Evolutionary conservation across 2,113 vertebrate genomes (phyloP), one percentile per base, ranked within the genome.

Genomic region (Odontophorus gujanensis): DNA sequence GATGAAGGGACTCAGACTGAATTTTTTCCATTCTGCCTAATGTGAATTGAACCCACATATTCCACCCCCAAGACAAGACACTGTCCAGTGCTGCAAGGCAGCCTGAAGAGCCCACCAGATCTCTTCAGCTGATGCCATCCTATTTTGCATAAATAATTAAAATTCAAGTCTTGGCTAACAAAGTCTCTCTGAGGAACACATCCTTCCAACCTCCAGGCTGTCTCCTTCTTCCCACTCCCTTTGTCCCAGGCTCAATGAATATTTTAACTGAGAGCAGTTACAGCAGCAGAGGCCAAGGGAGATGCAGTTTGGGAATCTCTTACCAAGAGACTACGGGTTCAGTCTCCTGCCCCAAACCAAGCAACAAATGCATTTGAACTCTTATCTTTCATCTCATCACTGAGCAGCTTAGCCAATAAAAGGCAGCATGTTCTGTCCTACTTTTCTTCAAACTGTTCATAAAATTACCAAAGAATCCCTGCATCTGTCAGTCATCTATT

Each of bases 61-160:
- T 82, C n/a, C 18, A 69, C 28, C 30, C 82, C 63, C 75, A 72
- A 73, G 81, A 85, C 42, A 89, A 73, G 6, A n/a, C 30, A 62
- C 15, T 48, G 84, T 48, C 40, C 20, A 40, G 67, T 85, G 32
- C 62, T 82, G 73, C n/a, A 76, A 87, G 13, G 32, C 38, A 59
- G 30, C 2, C 0, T 11, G 34, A 0, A 87, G 79, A 47, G 59
- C 69, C 26, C 45, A 91, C 45, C 71, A 66, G 28, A 58, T 63
- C 75, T 74, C 40, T 34, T 63, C 63, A 74, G 47, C 9, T 0
- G 0, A 43, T n/a, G 42, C 14, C 36, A 45, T 80, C 69, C 28
- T 59, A 13, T 71, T 93, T 87, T 88, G 14, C 68, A 81, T 94
- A 83, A 91, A 95, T 91, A 90, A 87, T 94, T 94, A 65, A 87